Evolutionary conservation across 2,113 vertebrate species (phyloP).

Genomic region (Cyprinus carpio): DNA sequence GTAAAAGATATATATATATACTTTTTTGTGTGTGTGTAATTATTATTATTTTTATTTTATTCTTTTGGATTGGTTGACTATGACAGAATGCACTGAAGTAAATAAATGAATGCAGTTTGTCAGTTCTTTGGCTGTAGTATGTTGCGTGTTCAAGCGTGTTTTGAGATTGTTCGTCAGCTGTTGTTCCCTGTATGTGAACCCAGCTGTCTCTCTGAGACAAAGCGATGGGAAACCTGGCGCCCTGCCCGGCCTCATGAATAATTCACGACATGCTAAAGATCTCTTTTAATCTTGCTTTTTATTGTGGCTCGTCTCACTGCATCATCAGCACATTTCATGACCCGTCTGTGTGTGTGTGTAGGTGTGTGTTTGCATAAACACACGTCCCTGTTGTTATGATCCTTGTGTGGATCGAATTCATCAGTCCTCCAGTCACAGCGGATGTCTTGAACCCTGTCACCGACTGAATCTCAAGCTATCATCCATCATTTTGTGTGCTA

Average conservation of each 20-base stretch:
- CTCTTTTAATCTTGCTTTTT: slow-evolving; percentile 73
- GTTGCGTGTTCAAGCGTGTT: background rate
- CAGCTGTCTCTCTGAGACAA: slow-evolving; percentile 59
- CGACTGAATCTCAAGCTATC: background rate
- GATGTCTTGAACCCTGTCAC: background rate
- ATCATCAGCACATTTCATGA: slow-evolving; percentile 69
- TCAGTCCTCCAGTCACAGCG: background rate
- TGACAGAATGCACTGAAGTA: background rate
- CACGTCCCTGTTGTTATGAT: no score
- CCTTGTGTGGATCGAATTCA: slow-evolving; percentile 6
- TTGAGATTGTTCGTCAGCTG: background rate
- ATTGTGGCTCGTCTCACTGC: slow-evolving; percentile 63
- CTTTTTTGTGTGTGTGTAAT: no score
- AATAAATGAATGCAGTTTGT: background rate
- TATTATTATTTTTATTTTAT: no score
- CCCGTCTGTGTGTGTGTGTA: slow-evolving; percentile 19
- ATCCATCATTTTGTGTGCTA: background rate
- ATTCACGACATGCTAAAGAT: slow-evolving; percentile 68
- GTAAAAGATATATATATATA: no score
- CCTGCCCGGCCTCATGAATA: slow-evolving; percentile 65
- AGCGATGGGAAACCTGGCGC: slow-evolving; percentile 57
- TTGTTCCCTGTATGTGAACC: slow-evolving; percentile 14
- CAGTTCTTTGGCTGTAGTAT: background rate
- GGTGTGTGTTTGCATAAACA: background rate
- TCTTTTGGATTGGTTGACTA: background rate